A percentile compares a stretch with the other conserved stretches of the same genome.
Conservation (phyloP, 1,140 invertebrate species). For the Geopemphigus sp. region DNA sequence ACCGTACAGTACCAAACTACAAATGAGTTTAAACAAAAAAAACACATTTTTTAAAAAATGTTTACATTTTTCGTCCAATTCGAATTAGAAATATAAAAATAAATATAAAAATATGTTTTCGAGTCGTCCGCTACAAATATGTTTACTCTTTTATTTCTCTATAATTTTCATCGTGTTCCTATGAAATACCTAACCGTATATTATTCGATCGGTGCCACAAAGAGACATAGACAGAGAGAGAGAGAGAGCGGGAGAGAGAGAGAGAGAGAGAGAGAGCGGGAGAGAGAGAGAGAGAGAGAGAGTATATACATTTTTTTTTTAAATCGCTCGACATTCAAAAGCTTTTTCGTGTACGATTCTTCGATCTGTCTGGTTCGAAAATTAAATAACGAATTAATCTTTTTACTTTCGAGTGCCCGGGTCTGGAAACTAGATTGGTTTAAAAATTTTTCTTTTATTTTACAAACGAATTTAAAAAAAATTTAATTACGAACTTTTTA, state of each 20-base stretch:
- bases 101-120: too few species aligned
- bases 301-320: neutral
- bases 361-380: neutral
- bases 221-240: too few species aligned
- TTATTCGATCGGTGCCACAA: neutral
- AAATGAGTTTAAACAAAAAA: too few species aligned
- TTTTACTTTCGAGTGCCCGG: neutral
- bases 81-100: too few species aligned
- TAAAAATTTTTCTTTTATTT: neutral
- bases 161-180: neutral
- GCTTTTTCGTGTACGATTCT: neutral
- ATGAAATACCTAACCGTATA: neutral
- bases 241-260: too few species aligned
- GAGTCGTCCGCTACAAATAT: neutral
- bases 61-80: too few species aligned
- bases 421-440: neutral
- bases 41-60: too few species aligned
- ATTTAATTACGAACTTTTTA: slow-evolving; percentile 14
- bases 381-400: neutral
- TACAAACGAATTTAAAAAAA: neutral
- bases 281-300: too few species aligned
- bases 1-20: too few species aligned
- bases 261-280: too few species aligned
- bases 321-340: neutral
- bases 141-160: neutral